phyloP scores from a whole-genome alignment of 2,113 vertebrate genomes.

The Nannospalax galili region DNA sequence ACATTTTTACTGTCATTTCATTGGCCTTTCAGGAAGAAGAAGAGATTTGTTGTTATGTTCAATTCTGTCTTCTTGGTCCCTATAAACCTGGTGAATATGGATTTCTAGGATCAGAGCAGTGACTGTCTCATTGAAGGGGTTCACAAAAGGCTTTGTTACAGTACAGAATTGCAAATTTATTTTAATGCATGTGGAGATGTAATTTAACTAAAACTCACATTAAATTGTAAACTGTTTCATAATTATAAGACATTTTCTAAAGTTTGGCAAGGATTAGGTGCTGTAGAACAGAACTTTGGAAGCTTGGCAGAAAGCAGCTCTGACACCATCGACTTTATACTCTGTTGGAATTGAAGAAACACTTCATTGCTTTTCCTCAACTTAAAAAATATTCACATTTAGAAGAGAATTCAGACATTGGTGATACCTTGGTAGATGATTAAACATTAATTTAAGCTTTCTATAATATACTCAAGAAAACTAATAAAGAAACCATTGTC shows the following conservation, averaged over 20 bases:
- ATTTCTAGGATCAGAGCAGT: neutral
- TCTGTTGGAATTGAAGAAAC: constrained; percentile 28
- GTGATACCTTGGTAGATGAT: constrained; percentile 78
- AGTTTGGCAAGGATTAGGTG: constrained; percentile 75
- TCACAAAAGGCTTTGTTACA: neutral
- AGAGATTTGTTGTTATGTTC: neutral
- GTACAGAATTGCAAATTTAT: neutral
- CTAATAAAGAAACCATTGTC: constrained; percentile 57
- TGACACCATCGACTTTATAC: constrained; percentile 72
- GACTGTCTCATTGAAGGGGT: neutral
- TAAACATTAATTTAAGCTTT: constrained; percentile 73
- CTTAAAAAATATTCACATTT: constrained; percentile 28
- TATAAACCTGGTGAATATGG: neutral
- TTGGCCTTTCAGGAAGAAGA: neutral
- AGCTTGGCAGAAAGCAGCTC: constrained; percentile 76
- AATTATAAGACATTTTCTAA: constrained; percentile 74
- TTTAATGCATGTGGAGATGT: constrained; percentile 1
- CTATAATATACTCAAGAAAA: constrained; percentile 70
- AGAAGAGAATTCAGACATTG: constrained; percentile 78
- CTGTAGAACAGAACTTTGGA: constrained; percentile 73
- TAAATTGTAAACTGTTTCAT: constrained; percentile 72
- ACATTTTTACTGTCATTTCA: constrained; percentile 1
- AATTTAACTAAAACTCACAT: constrained; percentile 67
- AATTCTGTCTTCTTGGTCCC: neutral
- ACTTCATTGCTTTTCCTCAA: neutral